Conservation (phyloP, 2,797 vertebrate genomes). For the Harpagifer antarcticus region DNA sequence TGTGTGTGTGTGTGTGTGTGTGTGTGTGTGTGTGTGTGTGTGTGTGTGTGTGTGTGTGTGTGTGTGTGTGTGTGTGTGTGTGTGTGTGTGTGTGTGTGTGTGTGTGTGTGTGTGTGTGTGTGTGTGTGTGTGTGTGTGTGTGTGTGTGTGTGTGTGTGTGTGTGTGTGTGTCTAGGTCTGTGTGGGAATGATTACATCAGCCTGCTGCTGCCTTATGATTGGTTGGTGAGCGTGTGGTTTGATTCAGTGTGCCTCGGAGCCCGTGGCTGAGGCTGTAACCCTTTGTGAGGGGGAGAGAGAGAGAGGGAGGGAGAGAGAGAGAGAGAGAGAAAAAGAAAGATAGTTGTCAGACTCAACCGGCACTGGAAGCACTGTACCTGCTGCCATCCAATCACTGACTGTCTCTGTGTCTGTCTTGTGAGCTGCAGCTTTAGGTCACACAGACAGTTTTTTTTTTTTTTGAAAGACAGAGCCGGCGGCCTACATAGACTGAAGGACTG, state of each 20-base stretch:
- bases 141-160: conserved; percentile 51
- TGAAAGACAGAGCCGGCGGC: conserved; percentile 26
- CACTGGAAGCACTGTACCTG: conserved; percentile 84
- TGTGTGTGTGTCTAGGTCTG: conserved; percentile 76
- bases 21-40: conserved; percentile 29
- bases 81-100: conserved; percentile 38
- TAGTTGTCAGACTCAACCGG: conserved; percentile 85
- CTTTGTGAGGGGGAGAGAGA: conserved; percentile 90
- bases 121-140: conserved; percentile 8
- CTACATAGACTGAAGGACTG: conserved; percentile 59
- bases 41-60: conserved; percentile 15
- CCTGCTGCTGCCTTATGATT: conserved; percentile 88
- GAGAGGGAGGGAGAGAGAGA: conserved; percentile 48
- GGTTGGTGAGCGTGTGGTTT: conserved; percentile 90
- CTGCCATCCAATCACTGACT: conserved; percentile 80
- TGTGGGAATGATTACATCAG: conserved; percentile 94
- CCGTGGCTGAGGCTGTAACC: conserved; percentile 87
- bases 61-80: conserved; percentile 56
- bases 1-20: conserved; percentile 63
- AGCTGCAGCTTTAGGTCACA: conserved; percentile 54
- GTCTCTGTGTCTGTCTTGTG: conserved; percentile 68
- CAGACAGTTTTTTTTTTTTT: conserved; percentile 38
- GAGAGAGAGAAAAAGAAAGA: conserved; percentile 59
- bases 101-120: not conserved
- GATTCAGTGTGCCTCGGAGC: conserved; percentile 91